phyloP scores from a whole-genome alignment of 2,797 vertebrate species.

The Podarcis siculus region DNA sequence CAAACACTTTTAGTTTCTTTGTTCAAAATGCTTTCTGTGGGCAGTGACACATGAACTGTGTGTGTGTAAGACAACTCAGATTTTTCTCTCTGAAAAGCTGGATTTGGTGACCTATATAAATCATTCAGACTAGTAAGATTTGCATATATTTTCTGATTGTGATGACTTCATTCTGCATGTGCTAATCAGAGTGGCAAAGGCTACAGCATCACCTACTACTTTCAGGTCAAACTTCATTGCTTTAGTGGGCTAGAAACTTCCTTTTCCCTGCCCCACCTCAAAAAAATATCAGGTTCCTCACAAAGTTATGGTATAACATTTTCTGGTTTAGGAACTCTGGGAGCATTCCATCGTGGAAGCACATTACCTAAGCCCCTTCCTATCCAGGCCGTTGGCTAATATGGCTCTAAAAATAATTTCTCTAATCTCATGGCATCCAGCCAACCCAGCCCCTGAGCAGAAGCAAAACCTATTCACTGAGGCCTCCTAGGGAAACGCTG shows the following conservation, averaged over 20 bases:
- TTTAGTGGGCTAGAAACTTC: background rate
- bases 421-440: background rate
- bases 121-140: background rate
- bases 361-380: background rate
- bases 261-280: background rate
- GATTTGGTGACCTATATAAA: background rate
- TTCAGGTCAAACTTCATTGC: background rate
- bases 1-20: background rate
- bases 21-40: background rate
- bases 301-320: background rate
- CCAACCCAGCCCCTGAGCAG: background rate
- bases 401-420: background rate
- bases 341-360: background rate
- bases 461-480: background rate
- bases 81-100: background rate
- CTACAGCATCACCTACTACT: background rate
- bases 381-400: background rate
- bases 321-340: background rate
- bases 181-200: background rate
- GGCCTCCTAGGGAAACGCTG: background rate
- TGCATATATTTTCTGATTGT: background rate
- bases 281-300: background rate
- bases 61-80: background rate
- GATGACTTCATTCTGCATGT: background rate
- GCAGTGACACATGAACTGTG: background rate